Base-by-base conservation (phyloP, 1,140 invertebrate species). In the Papilio polytes region DNA sequence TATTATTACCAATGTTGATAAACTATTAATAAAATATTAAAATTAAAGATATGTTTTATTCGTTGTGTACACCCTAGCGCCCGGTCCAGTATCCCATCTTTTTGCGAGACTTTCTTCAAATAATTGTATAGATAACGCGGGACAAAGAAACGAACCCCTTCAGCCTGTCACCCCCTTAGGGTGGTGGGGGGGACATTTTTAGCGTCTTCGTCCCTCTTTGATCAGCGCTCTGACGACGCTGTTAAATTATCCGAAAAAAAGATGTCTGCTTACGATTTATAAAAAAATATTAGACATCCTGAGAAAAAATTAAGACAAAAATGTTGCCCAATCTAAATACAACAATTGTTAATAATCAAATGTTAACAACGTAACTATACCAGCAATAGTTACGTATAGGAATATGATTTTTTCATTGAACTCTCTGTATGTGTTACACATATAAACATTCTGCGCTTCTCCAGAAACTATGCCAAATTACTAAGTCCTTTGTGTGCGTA, bases 51-150 rank as follows among this genome's bases (percentile, higher is more conserved):
- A 56, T 46, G 26, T 76, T 74, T 86, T 81, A 74, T 83, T 84
- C 81, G 81, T 83, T 83, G 85, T 82, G 86, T 48, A 70, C 82
- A 86, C 81, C 80, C 74, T 76, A 78, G 82, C 84, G 83, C 82
- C 79, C 80, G 82, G 89, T 92, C 92, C 91, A 87, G 90, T 87
- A 89, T 87, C 85, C 90, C 92, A 93, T 94, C 92, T 94, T 94
- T 94, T 94, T 92, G 90, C 86, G 88, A 89, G 91, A 90, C 90
- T 94, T 92, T 92, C 91, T 91, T 93, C 92, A 92, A 94, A 94
- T 92, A 93, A 94, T 93, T 94, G 91, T 93, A 92, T 92, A 94
- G 93, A 94, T 94, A 94, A 94, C 91, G 87, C 85, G 88, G 92
- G 90, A 94, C 93, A 94, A 94, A 94, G 91, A 90, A 93, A 91